phyloP scores from a whole-genome alignment of 2,113 vertebrate species.

The Hepsetus odoe region DNA sequence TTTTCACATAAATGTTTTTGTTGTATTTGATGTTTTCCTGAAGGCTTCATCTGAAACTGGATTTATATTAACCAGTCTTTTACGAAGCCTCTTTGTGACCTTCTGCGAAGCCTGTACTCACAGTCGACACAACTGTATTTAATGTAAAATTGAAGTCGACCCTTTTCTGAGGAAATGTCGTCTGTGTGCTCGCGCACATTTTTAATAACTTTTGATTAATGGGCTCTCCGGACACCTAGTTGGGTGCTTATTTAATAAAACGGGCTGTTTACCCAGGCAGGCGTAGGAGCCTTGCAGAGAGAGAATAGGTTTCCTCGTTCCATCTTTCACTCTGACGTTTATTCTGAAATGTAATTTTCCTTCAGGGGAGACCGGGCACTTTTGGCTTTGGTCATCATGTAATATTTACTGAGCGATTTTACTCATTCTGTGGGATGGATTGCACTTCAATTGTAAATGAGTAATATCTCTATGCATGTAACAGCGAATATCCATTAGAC shows the following conservation, averaged over 20 bases:
- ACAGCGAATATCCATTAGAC: neutral
- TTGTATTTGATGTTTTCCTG: neutral
- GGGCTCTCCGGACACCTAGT: neutral
- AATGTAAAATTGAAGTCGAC: neutral
- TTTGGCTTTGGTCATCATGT: conserved; percentile 10
- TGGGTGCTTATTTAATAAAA: conserved; percentile 30
- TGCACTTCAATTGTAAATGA: neutral
- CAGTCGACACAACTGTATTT: neutral
- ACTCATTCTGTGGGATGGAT: neutral
- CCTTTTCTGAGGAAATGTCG: neutral
- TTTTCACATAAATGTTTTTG: neutral
- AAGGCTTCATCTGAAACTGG: neutral
- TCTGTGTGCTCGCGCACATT: neutral
- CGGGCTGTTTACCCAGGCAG: neutral
- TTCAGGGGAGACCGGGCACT: neutral
- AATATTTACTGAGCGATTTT: conserved; percentile 29
- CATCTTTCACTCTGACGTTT: conserved; percentile 19
- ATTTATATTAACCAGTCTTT: neutral
- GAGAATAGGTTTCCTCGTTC: neutral
- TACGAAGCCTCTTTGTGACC: neutral
- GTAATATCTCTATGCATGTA: neutral
- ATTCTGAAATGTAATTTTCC: conserved; percentile 33
- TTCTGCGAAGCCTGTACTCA: neutral
- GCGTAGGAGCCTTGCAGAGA: neutral
- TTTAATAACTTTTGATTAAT: conserved; percentile 15